A percentile compares a stretch with the other conserved stretches of the same genome.
Conservation (phyloP, 2,888 invertebrate genomes). For the Oscheius sp. region DNA sequence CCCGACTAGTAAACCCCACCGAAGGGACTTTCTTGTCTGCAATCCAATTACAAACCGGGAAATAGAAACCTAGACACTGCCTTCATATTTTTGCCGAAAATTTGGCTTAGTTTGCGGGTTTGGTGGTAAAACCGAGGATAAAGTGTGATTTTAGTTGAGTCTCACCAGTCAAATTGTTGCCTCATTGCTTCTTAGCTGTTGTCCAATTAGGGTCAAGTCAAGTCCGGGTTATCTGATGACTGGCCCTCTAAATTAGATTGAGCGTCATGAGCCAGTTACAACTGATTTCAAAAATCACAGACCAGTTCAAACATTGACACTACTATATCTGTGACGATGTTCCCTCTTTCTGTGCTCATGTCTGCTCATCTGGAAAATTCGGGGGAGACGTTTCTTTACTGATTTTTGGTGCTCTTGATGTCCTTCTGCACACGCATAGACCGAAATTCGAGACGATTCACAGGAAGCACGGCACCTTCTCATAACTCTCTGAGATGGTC, state of each 20-base stretch:
- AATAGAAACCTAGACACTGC: background rate
- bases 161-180: no score
- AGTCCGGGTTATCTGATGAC: conserved; percentile 28
- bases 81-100: no score
- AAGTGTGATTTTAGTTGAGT: no score
- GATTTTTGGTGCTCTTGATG: no score
- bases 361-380: conserved; percentile 6
- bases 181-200: no score
- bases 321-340: conserved; percentile 11
- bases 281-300: conserved; percentile 23
- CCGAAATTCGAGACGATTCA: background rate
- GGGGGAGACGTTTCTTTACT: background rate
- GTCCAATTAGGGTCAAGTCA: conserved; percentile 15
- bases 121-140: no score
- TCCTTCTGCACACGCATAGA: no score
- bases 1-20: no score
- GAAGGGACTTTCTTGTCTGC: background rate
- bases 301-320: conserved; percentile 5
- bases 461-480: background rate
- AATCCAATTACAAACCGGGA: conserved; percentile 23
- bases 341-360: background rate
- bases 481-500: background rate
- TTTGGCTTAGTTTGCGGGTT: no score
- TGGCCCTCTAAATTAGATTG: conserved; percentile 16
- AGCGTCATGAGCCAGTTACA: background rate